phyloP scores from a whole-genome alignment of 2,797 vertebrate species.

The Pagetopsis macropterus region DNA sequence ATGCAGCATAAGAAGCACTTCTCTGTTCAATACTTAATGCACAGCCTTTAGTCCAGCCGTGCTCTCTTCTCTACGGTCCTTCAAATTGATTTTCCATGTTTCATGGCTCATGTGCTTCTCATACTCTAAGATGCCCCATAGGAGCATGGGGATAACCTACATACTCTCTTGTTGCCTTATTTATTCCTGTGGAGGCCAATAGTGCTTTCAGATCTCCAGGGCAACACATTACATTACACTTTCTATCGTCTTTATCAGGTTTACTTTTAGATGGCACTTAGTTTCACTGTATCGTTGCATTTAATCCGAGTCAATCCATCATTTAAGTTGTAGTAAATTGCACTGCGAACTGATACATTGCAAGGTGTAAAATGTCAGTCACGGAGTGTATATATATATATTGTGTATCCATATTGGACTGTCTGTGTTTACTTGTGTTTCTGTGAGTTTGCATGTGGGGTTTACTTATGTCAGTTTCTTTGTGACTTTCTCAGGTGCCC shows the following conservation, averaged over 20 bases:
- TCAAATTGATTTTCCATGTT: constrained; percentile 75
- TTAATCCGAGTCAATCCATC: background rate
- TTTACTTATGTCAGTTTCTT: constrained; percentile 9
- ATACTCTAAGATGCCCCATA: constrained; percentile 36
- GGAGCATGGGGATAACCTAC: constrained; percentile 32
- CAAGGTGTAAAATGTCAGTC: background rate
- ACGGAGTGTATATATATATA: background rate
- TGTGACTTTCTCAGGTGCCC: constrained; percentile 53
- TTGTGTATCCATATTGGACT: background rate
- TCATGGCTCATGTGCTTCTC: constrained; percentile 42
- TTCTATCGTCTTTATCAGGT: background rate
- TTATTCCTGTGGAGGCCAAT: constrained; percentile 37
- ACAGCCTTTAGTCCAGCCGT: constrained; percentile 44
- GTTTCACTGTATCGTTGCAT: background rate
- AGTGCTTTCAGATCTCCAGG: constrained; percentile 9
- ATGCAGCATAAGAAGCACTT: constrained; percentile 47
- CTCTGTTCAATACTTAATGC: constrained; percentile 71
- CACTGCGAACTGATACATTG: background rate
- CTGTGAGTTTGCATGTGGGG: background rate
- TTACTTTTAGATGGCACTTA: background rate
- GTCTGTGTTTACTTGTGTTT: background rate
- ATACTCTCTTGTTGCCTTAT: constrained; percentile 38
- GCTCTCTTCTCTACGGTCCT: constrained; percentile 24
- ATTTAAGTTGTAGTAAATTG: background rate
- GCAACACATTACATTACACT: background rate